Conservation (phyloP, 2,888 invertebrate species). For the Acrobasis suavella region DNA sequence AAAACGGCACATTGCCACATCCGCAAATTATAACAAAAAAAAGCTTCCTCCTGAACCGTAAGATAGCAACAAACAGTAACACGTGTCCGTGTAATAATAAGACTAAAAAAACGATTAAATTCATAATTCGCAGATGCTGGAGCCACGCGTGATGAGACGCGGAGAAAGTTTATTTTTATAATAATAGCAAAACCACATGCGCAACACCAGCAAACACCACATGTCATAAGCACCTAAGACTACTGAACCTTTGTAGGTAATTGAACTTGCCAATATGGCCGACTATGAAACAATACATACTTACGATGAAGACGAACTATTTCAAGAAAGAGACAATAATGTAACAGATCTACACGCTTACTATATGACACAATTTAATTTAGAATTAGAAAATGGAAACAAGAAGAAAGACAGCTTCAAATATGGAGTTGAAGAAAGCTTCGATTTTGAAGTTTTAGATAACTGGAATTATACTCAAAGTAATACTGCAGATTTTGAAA, state of each 20-base stretch:
- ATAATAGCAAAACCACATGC: conserved; percentile 80
- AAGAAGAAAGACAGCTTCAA: conserved; percentile 63
- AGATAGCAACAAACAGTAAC: conserved; percentile 50
- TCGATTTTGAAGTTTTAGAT: conserved; percentile 70
- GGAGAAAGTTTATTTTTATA: conserved; percentile 82
- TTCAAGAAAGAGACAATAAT: conserved; percentile 61
- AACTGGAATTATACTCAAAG: conserved; percentile 50
- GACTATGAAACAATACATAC: conserved; percentile 70
- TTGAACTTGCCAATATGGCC: conserved; percentile 73
- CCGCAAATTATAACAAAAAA: conserved; percentile 31
- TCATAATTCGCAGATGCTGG: conserved; percentile 78
- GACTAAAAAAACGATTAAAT: conserved; percentile 67
- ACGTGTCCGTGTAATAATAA: conserved; percentile 68
- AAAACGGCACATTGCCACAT: conserved; percentile 32
- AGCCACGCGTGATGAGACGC: conserved; percentile 69
- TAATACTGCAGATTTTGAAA: conserved; percentile 59
- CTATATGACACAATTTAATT: conserved; percentile 77
- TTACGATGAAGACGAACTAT: conserved; percentile 66
- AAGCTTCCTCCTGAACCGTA: conserved; percentile 34
- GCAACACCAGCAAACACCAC: conserved; percentile 64
- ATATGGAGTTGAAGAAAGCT: conserved; percentile 69
- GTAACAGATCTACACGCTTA: conserved; percentile 75
- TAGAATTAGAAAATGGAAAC: conserved; percentile 73
- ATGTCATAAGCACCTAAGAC: conserved; percentile 70
- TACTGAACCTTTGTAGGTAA: conserved; percentile 73